Conservation (phyloP, 2,113 vertebrate species). For the Rhinoptilus africanus region DNA sequence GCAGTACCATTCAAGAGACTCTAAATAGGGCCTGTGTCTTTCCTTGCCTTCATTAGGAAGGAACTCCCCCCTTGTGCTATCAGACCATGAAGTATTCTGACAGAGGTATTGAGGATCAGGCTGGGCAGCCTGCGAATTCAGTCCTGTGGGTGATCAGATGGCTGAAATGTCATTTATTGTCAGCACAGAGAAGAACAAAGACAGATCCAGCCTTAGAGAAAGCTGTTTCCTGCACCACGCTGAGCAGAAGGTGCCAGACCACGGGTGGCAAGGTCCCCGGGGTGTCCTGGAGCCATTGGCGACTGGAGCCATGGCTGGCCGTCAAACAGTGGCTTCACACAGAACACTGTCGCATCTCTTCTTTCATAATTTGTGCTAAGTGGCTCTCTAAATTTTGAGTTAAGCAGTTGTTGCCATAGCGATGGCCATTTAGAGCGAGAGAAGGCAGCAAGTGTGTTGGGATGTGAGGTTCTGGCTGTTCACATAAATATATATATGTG, state of each 20-base stretch:
- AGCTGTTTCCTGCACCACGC: background rate
- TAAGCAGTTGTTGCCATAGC: constrained; percentile 45
- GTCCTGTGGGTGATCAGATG: background rate
- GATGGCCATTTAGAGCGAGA: background rate
- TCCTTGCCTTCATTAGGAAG: background rate
- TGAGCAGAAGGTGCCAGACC: background rate
- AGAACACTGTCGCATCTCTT: fast-evolving
- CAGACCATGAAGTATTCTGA: background rate
- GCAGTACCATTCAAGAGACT: background rate
- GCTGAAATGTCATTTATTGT: background rate
- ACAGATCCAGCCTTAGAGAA: background rate
- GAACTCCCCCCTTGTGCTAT: background rate
- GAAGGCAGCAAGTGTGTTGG: background rate
- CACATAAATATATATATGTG: background rate
- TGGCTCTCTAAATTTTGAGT: background rate
- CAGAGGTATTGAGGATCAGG: background rate
- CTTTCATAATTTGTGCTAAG: background rate
- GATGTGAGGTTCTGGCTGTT: background rate
- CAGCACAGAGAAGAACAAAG: background rate
- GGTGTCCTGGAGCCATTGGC: fast-evolving
- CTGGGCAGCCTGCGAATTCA: background rate
- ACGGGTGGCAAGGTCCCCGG: background rate
- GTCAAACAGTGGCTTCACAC: background rate
- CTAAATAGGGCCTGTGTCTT: background rate
- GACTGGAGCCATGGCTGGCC: background rate